Conservation (phyloP, 1,140 invertebrate species). For the Brachystomella parvula region DNA sequence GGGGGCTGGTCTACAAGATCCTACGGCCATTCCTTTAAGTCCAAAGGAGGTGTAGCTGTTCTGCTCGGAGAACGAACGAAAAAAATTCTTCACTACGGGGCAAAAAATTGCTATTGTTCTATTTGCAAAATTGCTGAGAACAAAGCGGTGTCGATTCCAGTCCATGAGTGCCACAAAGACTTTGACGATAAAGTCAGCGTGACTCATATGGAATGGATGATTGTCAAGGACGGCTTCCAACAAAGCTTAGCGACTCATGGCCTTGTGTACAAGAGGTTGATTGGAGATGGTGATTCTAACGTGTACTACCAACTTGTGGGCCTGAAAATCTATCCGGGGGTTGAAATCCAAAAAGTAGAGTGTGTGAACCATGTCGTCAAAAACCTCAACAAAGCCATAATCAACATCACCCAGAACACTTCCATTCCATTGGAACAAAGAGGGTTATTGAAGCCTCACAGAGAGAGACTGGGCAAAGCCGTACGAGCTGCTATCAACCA, state of each 20-base stretch:
- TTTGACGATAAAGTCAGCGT: slow-evolving; percentile 39
- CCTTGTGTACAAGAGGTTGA: slow-evolving; percentile 40
- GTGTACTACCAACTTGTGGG: slow-evolving; percentile 36
- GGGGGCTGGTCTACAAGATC: slow-evolving; percentile 1
- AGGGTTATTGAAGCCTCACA: not conserved
- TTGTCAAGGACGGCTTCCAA: slow-evolving; percentile 43
- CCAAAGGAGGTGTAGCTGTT: slow-evolving; percentile 19
- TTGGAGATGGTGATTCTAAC: slow-evolving; percentile 44
- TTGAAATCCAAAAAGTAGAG: slow-evolving; percentile 36
- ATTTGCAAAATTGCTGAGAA: slow-evolving; percentile 34
- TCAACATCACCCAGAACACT: slow-evolving; percentile 33
- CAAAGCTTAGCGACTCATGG: slow-evolving; percentile 39
- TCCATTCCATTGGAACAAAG: slow-evolving; percentile 21
- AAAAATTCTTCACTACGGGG: slow-evolving; percentile 41
- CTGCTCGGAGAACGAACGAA: slow-evolving; percentile 40
- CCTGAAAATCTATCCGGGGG: slow-evolving; percentile 22
- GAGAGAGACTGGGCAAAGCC: slow-evolving; percentile 17
- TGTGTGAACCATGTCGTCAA: slow-evolving; percentile 41
- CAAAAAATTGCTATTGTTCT: slow-evolving; percentile 43
- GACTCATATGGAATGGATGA: slow-evolving; percentile 44
- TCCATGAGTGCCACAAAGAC: slow-evolving; percentile 40
- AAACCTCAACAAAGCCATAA: slow-evolving; percentile 41
- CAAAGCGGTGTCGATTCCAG: slow-evolving; percentile 16
- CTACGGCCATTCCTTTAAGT: slow-evolving; percentile 6
- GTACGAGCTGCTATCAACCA: slow-evolving; percentile 5